Conservation (phyloP, 2,797 vertebrate genomes). For the Chiloscyllium punctatum region DNA sequence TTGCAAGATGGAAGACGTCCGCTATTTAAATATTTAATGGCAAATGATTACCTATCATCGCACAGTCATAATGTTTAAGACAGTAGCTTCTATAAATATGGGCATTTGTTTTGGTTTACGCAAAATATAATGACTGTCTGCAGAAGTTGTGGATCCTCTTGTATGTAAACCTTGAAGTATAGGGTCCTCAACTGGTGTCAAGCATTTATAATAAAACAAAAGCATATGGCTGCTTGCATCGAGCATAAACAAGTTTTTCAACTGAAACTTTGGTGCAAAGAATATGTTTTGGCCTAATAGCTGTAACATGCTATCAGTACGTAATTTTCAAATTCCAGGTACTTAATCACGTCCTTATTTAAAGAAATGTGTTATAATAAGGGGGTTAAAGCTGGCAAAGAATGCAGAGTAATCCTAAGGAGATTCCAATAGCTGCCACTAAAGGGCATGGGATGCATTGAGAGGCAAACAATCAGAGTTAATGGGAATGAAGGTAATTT, state of each 20-base stretch:
- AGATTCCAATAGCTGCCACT: neutral
- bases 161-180: neutral
- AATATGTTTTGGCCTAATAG: neutral
- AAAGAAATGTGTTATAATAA: neutral
- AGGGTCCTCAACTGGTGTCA: neutral
- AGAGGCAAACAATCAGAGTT: neutral
- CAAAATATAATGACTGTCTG: neutral
- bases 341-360: neutral
- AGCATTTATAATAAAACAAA: neutral
- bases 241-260: neutral
- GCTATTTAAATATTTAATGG: neutral
- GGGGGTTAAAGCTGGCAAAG: neutral
- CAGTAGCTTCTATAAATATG: neutral
- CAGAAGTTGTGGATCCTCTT: neutral
- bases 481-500: neutral
- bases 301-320: neutral
- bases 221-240: neutral
- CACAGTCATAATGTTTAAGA: neutral
- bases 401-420: neutral
- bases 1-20: neutral
- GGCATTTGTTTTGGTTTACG: neutral
- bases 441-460: neutral
- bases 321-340: neutral
- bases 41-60: neutral
- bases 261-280: neutral